These are phyloP conservation scores for Brachionus rotundiformis DNA, from an alignment of 1,140 invertebrate genomes.

Conservation along the genomic window DNA sequence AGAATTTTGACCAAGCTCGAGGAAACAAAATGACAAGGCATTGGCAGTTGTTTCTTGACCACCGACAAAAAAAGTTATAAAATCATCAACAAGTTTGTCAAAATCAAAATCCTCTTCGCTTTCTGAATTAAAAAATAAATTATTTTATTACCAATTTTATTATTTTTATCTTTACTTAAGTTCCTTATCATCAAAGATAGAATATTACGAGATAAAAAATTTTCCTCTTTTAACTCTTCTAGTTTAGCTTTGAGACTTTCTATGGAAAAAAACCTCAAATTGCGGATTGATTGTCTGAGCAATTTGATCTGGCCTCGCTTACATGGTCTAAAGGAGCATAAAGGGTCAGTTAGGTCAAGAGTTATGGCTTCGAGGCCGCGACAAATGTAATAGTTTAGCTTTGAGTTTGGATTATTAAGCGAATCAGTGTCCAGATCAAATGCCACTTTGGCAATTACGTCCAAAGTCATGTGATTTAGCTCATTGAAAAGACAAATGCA, in stretches of 20 bases:
- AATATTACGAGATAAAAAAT: not conserved
- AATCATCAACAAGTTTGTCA: conserved; percentile 41
- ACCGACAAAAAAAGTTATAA: conserved; percentile 47
- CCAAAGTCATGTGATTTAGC: conserved; percentile 24
- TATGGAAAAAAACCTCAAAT: conserved; percentile 15
- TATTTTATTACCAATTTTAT: no score
- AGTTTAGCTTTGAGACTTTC: conserved; percentile 2
- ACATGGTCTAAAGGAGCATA: not conserved
- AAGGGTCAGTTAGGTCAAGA: not conserved
- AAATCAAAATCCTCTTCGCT: conserved; percentile 22
- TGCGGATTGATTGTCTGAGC: not conserved
- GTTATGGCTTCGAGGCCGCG: not conserved
- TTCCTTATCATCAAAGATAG: not conserved
- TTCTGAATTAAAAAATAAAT: not conserved
- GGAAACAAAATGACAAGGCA: conserved; percentile 19
- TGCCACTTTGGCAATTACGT: conserved; percentile 34
- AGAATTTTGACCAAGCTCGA: conserved; percentile 34
- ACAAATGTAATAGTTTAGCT: not conserved
- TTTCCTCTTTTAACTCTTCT: not conserved
- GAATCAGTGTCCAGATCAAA: conserved; percentile 25
- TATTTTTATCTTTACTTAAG: conserved; percentile 22
- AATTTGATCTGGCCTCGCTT: not conserved
- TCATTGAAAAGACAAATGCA: not conserved
- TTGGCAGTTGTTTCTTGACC: conserved; percentile 49
- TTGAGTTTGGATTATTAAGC: not conserved